These are phyloP conservation scores for Plectropomus leopardus DNA, from an alignment of 2,113 vertebrate species.

Conservation along the genomic window DNA sequence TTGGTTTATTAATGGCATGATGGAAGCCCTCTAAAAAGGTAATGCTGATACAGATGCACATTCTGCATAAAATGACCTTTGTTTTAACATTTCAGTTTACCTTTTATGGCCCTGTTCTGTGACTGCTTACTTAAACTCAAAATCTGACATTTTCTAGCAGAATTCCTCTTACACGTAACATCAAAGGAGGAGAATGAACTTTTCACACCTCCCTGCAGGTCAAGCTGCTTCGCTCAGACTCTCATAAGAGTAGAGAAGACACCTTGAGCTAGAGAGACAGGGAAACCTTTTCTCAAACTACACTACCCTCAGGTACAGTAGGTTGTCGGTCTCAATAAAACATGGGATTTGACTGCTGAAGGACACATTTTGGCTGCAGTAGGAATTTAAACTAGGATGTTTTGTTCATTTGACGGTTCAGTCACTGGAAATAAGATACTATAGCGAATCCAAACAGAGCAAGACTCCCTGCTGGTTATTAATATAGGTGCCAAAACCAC, in stretches of 20 bases:
- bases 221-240: constrained; percentile 27
- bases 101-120: neutral
- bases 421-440: neutral
- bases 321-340: constrained; percentile 35
- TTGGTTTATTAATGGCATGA: constrained; percentile 52
- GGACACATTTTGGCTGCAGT: constrained; percentile 12
- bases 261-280: constrained; percentile 24
- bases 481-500: constrained; percentile 13
- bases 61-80: neutral
- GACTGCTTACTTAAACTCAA: neutral
- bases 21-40: constrained; percentile 32
- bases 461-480: neutral
- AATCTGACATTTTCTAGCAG: constrained; percentile 9
- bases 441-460: neutral
- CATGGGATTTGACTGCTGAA: neutral
- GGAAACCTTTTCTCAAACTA: constrained; percentile 36
- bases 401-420: neutral
- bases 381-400: neutral
- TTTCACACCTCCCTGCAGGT: constrained; percentile 49
- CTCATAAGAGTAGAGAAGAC: constrained; percentile 26
- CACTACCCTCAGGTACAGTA: constrained; percentile 11
- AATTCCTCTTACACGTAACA: constrained; percentile 23
- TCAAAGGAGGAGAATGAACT: constrained; percentile 37
- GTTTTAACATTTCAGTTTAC: constrained; percentile 16
- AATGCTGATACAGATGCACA: neutral